Conservation (phyloP, 2,113 vertebrate genomes). For the Leptocoma aspasia region DNA sequence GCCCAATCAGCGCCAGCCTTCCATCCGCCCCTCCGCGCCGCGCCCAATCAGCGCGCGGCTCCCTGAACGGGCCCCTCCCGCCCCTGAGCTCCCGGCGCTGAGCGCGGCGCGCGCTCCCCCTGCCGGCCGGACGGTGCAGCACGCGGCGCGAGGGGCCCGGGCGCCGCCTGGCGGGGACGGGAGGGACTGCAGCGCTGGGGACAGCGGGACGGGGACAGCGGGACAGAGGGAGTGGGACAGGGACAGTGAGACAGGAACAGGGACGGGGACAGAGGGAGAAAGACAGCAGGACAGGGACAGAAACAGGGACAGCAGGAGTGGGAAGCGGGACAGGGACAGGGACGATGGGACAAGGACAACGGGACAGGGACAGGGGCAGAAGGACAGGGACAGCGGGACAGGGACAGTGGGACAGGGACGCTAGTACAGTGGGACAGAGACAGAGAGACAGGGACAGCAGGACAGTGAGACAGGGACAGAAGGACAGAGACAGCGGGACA, state of each 20-base stretch:
- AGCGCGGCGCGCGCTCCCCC: not conserved
- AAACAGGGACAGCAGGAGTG: not conserved
- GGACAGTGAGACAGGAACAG: not conserved
- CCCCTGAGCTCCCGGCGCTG: accelerated
- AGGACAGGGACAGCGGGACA: too few species aligned
- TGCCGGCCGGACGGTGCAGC: accelerated
- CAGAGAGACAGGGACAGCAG: too few species aligned
- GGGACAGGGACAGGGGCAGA: too few species aligned
- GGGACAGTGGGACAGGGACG: too few species aligned
- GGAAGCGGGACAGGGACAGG: not conserved
- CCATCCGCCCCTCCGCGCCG: accelerated
- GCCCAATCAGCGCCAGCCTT: not conserved
- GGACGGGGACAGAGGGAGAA: not conserved
- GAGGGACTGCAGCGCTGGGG: not conserved
- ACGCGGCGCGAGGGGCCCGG: accelerated
- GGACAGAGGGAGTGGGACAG: not conserved
- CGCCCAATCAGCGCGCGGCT: not conserved
- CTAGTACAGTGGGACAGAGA: too few species aligned
- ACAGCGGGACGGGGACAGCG: not conserved
- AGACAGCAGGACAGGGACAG: not conserved
- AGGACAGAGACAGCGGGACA: not conserved
- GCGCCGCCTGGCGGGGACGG: not conserved
- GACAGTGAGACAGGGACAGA: not conserved
- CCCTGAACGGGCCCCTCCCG: not conserved
- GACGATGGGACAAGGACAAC: too few species aligned